phyloP scores from a whole-genome alignment of 2,797 vertebrate genomes.

The Lepus oiostolus region DNA sequence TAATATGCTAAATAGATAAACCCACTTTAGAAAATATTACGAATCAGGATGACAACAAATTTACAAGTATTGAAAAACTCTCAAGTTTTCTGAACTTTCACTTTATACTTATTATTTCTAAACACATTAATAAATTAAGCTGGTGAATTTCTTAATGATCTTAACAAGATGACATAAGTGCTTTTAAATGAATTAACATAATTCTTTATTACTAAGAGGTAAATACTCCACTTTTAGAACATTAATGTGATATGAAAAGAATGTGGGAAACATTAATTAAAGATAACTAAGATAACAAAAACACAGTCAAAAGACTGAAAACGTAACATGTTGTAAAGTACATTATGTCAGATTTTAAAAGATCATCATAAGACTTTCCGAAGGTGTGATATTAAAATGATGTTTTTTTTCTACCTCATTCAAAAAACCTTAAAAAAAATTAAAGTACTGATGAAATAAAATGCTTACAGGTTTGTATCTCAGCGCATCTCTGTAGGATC shows the following conservation, averaged over 20 bases:
- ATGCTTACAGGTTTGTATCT: conserved; percentile 97
- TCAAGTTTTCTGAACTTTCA: background rate
- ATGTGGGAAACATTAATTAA: background rate
- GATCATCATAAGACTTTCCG: background rate
- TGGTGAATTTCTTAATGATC: background rate
- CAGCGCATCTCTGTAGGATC: conserved; percentile 97
- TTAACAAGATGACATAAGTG: background rate
- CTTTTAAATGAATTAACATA: conserved; percentile 26
- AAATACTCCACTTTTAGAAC: conserved; percentile 26
- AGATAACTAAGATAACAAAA: background rate
- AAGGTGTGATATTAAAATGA: background rate
- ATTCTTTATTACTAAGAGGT: background rate
- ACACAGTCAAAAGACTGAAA: background rate
- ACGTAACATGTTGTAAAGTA: background rate
- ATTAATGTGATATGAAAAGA: background rate
- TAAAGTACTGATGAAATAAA: background rate
- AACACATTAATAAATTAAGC: conserved; percentile 25
- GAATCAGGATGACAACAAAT: background rate
- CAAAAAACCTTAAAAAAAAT: conserved; percentile 23
- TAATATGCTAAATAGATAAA: conserved; percentile 20
- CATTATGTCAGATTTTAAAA: background rate
- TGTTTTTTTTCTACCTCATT: background rate
- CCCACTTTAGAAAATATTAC: background rate
- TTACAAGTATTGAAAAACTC: background rate
- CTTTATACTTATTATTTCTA: background rate